Percentiles rank a stretch among this genome's conserved stretches.
Conservation (phyloP, 2,888 invertebrate species). For the Eupithecia abbreviata region DNA sequence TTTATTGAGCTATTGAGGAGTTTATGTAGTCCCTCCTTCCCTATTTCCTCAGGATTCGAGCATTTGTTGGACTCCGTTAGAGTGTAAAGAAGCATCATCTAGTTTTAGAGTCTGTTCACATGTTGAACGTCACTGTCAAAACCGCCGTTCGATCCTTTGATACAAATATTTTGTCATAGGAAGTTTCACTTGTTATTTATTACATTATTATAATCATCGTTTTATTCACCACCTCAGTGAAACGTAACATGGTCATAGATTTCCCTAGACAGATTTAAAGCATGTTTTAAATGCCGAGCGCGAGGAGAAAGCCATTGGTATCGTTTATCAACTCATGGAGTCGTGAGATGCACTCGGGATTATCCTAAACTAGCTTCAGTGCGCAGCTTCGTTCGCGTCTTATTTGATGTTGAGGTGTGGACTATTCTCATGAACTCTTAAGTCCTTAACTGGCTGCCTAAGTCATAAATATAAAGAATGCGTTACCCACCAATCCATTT, state of each 20-base stretch:
- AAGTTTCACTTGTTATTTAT: not conserved
- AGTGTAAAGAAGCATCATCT: not conserved
- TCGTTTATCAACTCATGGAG: constrained; percentile 12
- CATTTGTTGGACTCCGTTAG: not conserved
- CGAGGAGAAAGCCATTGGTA: constrained; percentile 15
- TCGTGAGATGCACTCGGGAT: constrained; percentile 24
- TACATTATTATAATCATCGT: not conserved
- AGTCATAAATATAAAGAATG: not conserved
- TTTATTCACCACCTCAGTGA: constrained; percentile 19
- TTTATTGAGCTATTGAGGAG: not conserved
- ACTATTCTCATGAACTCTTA: not conserved
- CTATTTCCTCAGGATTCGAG: not conserved
- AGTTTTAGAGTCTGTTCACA: too few species aligned
- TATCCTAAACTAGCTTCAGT: not conserved
- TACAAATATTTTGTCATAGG: too few species aligned
- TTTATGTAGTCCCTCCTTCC: not conserved
- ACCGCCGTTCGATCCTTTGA: too few species aligned
- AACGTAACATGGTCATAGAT: constrained; percentile 24
- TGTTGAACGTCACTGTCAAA: too few species aligned
- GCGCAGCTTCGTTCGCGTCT: not conserved
- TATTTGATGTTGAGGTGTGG: not conserved
- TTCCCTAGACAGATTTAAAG: constrained; percentile 25
- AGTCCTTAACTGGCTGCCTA: not conserved
- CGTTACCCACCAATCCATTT: not conserved
- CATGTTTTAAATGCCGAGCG: constrained; percentile 25